Evolutionary conservation across 1,140 invertebrate species (phyloP), one percentile per base, ranked within the genome.

Genomic region (Zaprionus vittiger): DNA sequence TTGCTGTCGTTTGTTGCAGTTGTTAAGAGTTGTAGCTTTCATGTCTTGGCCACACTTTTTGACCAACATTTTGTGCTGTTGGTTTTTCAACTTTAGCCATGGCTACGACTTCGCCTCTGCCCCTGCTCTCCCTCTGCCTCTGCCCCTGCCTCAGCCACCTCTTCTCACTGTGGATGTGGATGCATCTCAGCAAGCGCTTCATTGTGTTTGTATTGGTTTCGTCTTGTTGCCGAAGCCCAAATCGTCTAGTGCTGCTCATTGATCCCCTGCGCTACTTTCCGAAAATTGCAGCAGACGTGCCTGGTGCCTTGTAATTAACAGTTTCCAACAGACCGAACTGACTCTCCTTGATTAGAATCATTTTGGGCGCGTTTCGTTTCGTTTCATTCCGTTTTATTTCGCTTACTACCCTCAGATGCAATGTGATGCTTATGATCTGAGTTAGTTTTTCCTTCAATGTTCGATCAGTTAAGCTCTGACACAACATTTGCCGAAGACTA

Each of bases 21-120:
- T 90, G 86, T 85, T 91, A 91, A 86, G 87, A 85, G 82, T 91
- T 90, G 86, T 90, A 90, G 82, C 86, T 90, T 90, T 84, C 89
- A 89, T 91, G 89, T 91, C 81, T 91, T 84, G 77, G 89, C 84
- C 89, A 91, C 89, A 91, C 89, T 89, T 91, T 90, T 90, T 90
- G 85, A 90, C 85, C 85, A 90, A 90, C 81, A 90, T 90, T 89
- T 79, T 89, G 57, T 89, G 41, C 41, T 47, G 81, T 87, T 83
- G 80, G 73, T 83, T 83, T 89, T 57, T 66, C 52, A 22, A 52
- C 38, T 60, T 55, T 62, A 34, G 47, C 49, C 55, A n/a, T 20
- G 14, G 24, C 26, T 72, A 3, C 31, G 31, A 56, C 41, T 6
- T 17, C 41, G 14, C 4, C 34, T 14, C 26, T 28, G 26, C 7